Base-by-base conservation (phyloP, 2,888 invertebrate species). In the Lochmaea crataegi region DNA sequence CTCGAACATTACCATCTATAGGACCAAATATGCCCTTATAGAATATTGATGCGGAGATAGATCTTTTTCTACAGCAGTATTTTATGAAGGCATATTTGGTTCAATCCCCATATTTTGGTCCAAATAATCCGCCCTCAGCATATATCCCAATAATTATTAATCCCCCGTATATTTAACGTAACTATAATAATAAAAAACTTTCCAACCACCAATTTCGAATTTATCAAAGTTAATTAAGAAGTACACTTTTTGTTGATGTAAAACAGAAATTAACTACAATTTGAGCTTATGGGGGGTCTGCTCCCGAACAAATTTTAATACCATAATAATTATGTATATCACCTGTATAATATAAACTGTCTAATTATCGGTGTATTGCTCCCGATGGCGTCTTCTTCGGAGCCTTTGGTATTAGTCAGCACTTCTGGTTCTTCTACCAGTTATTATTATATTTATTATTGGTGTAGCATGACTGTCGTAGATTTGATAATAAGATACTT, bases 341-440 rank as follows among this genome's bases (percentile, higher is more conserved):
- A 63, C 61, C 61, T 63, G 6, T 63, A 60, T 69, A 60, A 60
- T 68, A 68, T n/a, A 69, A 57, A 32, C 63, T 38, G 53, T 63
- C 53, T 63, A 69, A 69, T 69, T 69, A 69, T 69, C 61, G 51
- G 63, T 56, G 56, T 69, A 69, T 61, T 69, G 69, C 69, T 32
- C 63, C 63, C 69, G 51, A 65, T 22, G 57, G 56, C 56, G 26
- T 57, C 12, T 58, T 57, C 66, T 66, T 41, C 18, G 66, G 57
- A 57, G 26, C 22, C 45, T 58, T 67, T 45, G 14, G 57, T 57
- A 66, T 67, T 67, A 67, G 58, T 58, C 67, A 67, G 67, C 67
- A 58, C 58, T 67, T 67, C 57, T 67, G 61, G 12, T 42, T 26
- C 45, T 45, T 42, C 58, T 57, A 58, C 26, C 42, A 57, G 66